phyloP scores from a whole-genome alignment of 1,140 invertebrate species.

The Lasioglossum albipes region DNA sequence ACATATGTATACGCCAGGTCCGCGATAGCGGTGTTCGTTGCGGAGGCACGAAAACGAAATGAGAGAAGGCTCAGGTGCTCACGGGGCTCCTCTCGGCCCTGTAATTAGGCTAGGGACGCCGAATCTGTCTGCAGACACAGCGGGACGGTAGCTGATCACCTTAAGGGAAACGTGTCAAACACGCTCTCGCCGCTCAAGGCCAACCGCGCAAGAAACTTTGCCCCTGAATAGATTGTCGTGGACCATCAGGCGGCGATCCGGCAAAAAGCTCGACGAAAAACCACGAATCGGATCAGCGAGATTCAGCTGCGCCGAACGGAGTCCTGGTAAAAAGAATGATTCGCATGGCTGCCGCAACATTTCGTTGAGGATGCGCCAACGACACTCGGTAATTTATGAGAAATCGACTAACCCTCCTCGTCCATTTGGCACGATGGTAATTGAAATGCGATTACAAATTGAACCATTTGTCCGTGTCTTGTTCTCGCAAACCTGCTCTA shows the following conservation, averaged over 20 bases:
- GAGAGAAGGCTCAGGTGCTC: constrained; percentile 60
- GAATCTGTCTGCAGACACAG: constrained; percentile 56
- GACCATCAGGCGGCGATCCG: neutral
- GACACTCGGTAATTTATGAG: too few relatives aligned
- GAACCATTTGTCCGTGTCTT: too few relatives aligned
- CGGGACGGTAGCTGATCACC: constrained; percentile 61
- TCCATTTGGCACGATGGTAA: too few relatives aligned
- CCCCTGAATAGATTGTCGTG: neutral
- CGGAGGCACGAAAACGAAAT: constrained; percentile 63
- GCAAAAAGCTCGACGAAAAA: neutral
- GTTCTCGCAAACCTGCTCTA: too few relatives aligned
- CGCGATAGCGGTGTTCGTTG: constrained; percentile 45
- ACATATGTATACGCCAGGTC: neutral
- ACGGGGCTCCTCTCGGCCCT: constrained; percentile 54
- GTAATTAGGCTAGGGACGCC: constrained; percentile 70
- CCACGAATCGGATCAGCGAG: neutral
- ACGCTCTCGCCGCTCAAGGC: constrained; percentile 34
- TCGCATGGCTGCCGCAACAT: neutral
- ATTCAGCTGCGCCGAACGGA: neutral
- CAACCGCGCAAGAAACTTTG: constrained; percentile 1
- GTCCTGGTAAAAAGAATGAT: neutral
- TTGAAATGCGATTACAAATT: too few relatives aligned
- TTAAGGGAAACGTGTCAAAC: constrained; percentile 60
- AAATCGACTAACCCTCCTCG: too few relatives aligned
- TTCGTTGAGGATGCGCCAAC: too few relatives aligned